Evolutionary conservation across 2,888 invertebrate genomes (phyloP).

Genomic region (Nebria salina): DNA sequence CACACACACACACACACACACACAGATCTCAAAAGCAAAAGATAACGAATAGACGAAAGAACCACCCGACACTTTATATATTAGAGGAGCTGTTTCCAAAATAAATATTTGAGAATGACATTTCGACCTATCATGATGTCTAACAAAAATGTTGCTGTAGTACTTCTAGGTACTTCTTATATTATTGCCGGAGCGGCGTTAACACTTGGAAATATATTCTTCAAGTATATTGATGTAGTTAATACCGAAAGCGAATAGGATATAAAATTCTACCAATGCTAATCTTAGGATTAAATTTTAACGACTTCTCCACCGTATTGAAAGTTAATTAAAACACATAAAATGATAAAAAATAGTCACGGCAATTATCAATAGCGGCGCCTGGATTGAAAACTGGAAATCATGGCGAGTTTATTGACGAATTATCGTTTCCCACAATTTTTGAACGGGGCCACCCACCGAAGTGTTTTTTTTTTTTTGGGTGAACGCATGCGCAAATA

Average conservation of each 20-base stretch:
- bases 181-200: no score
- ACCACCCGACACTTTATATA: constrained; percentile 1
- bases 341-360: neutral
- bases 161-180: no score
- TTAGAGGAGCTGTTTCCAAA: neutral
- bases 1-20: neutral
- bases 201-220: no score
- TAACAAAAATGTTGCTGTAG: neutral
- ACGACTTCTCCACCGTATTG: no score
- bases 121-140: neutral
- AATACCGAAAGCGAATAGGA: no score
- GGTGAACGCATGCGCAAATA: neutral
- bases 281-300: no score
- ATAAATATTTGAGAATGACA: neutral
- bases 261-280: no score
- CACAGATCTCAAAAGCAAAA: neutral
- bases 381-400: no score
- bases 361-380: neutral
- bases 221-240: no score
- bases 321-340: neutral
- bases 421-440: constrained; percentile 2
- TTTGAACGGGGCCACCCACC: constrained; percentile 14
- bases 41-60: neutral
- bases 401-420: no score
- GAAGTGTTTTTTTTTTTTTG: neutral